phyloP scores from a whole-genome alignment of 1,140 invertebrate genomes.

The Diprion similis region DNA sequence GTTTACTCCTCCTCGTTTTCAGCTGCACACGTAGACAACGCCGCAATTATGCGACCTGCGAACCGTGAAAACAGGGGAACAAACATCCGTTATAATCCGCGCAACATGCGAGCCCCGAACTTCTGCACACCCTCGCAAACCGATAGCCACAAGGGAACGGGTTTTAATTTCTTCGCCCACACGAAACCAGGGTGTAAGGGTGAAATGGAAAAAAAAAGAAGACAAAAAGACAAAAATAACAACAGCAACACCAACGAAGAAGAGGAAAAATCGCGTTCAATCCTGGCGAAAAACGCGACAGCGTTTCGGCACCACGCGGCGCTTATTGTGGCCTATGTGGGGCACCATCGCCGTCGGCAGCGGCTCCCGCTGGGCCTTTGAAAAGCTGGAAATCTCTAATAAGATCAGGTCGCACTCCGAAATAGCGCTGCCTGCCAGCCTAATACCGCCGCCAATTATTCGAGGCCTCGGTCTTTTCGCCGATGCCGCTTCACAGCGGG shows the following conservation, averaged over 20 bases:
- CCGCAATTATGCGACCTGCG: too few species aligned
- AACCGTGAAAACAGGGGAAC: too few species aligned
- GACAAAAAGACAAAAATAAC: too few species aligned
- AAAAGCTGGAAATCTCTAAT: slow-evolving; percentile 2
- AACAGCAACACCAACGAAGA: not conserved
- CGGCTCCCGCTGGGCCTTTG: not conserved
- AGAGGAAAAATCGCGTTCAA: not conserved
- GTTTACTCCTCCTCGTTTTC: too few species aligned
- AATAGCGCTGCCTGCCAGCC: not conserved
- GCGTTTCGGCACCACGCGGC: not conserved
- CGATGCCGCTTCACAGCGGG: not conserved
- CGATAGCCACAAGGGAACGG: too few species aligned
- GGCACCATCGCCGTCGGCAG: slow-evolving; percentile 3
- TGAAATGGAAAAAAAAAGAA: too few species aligned
- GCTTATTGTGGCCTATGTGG: slow-evolving; percentile 7
- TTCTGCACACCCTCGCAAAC: too few species aligned
- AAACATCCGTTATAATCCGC: too few species aligned
- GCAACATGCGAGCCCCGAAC: too few species aligned
- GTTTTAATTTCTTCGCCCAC: too few species aligned
- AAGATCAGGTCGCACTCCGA: not conserved
- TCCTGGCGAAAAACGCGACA: not conserved
- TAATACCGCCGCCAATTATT: slow-evolving; percentile 7
- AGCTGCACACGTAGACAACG: too few species aligned
- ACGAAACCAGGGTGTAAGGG: too few species aligned
- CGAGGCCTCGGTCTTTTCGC: not conserved